Percentiles rank a stretch among this genome's conserved stretches.
Evolutionary conservation across 1,140 invertebrate species (phyloP).

Genomic region (Colletes latitarsis): DNA sequence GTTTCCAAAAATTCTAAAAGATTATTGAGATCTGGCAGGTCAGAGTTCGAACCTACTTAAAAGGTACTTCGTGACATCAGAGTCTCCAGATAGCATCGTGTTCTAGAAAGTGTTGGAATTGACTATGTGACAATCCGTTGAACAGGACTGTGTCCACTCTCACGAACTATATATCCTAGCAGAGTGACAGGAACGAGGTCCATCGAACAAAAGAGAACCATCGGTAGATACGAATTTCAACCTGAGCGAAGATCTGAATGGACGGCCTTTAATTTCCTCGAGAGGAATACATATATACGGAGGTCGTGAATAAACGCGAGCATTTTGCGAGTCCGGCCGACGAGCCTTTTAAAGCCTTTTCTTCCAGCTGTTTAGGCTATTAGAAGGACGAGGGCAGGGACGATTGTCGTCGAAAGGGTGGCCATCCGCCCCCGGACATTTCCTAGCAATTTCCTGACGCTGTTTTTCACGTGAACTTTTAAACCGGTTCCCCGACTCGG

Average conservation of each 20-base stretch:
- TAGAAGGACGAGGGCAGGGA: slow-evolving; percentile 48
- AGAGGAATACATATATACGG: slow-evolving; percentile 6
- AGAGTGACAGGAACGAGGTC: not conserved
- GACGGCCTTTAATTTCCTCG: slow-evolving; percentile 61
- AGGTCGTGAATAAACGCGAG: slow-evolving; percentile 8
- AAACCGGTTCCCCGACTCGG: slow-evolving; percentile 45
- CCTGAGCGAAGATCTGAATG: not conserved
- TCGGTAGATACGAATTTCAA: not conserved
- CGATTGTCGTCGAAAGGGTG: slow-evolving; percentile 59
- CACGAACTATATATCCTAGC: not conserved
- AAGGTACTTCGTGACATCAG: too few species aligned
- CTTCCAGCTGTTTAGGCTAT: slow-evolving; percentile 61
- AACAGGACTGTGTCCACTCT: not conserved
- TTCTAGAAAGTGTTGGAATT: too few species aligned
- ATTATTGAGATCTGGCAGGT: not conserved
- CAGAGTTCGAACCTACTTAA: too few species aligned
- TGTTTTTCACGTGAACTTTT: slow-evolving; percentile 77
- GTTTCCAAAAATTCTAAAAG: too few species aligned
- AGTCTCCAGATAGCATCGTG: too few species aligned
- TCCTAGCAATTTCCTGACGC: slow-evolving; percentile 77
- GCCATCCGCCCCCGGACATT: slow-evolving; percentile 66
- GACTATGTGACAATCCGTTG: too few species aligned
- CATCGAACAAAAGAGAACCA: slow-evolving; percentile 13
- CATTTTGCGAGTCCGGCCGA: slow-evolving; percentile 53
- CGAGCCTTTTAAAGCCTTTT: slow-evolving; percentile 59